Conservation (phyloP, 2,888 invertebrate genomes). For the Plagodis pulveraria region DNA sequence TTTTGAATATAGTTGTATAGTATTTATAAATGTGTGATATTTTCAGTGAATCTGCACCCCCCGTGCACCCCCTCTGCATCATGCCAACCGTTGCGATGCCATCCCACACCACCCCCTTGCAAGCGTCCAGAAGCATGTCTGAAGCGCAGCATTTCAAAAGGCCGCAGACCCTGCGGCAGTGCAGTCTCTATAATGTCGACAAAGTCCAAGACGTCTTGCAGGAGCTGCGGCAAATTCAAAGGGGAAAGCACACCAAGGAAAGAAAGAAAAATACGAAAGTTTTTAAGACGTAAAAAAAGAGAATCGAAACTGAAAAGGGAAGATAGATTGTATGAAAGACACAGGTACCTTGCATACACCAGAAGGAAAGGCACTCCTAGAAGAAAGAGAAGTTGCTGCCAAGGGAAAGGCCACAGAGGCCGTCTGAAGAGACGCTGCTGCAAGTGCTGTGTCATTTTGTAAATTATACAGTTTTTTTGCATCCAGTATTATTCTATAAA, state of each 20-base stretch:
- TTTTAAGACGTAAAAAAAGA: conserved; percentile 60
- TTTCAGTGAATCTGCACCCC: conserved; percentile 53
- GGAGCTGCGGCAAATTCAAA: conserved; percentile 57
- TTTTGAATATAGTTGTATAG: conserved; percentile 13
- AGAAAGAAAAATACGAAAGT: conserved; percentile 50
- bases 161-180: conserved; percentile 64
- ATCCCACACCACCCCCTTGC: conserved; percentile 70
- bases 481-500: no score
- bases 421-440: conserved; percentile 49
- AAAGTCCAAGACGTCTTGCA: conserved; percentile 58
- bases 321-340: conserved; percentile 58
- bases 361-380: conserved; percentile 51
- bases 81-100: conserved; percentile 68
- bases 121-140: conserved; percentile 68
- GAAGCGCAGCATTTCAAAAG: conserved; percentile 58
- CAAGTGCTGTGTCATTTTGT: conserved; percentile 48
- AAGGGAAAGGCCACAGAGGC: conserved; percentile 71
- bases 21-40: conserved; percentile 5
- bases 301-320: conserved; percentile 59
- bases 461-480: conserved; percentile 28
- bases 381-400: conserved; percentile 55
- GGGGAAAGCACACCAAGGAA: conserved; percentile 45
- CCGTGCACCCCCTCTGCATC: conserved; percentile 73
- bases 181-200: conserved; percentile 72
- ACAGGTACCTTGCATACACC: conserved; percentile 53